Evolutionary conservation across 1,140 invertebrate genomes (phyloP).

Genomic region (Lycorma delicatula): DNA sequence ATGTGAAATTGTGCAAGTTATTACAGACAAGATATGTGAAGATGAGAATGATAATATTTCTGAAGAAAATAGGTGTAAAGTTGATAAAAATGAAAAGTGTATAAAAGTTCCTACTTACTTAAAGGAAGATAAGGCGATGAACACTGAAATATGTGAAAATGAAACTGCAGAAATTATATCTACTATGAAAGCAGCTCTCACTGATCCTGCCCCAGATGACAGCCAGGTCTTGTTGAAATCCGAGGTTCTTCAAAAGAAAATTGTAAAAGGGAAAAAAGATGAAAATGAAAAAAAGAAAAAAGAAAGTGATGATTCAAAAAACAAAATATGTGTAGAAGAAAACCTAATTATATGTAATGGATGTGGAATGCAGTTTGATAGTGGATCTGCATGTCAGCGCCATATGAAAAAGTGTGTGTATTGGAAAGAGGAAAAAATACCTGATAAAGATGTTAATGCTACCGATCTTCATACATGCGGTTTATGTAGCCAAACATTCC

Average conservation of each 20-base stretch:
- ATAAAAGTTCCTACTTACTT: too few species aligned
- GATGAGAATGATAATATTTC: too few species aligned
- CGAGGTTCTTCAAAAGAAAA: not conserved
- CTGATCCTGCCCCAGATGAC: slow-evolving; percentile 7
- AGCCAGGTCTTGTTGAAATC: not conserved
- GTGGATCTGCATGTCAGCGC: slow-evolving; percentile 8
- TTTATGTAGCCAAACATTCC: slow-evolving; percentile 5
- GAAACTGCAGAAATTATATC: slow-evolving; percentile 20
- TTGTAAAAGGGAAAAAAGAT: not conserved
- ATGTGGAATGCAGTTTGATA: slow-evolving; percentile 18
- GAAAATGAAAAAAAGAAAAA: not conserved
- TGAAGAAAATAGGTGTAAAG: too few species aligned
- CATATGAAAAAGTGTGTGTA: slow-evolving; percentile 17
- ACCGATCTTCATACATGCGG: not conserved
- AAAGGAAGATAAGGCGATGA: too few species aligned
- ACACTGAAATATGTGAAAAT: too few species aligned
- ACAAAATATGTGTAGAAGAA: not conserved
- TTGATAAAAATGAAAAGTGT: too few species aligned
- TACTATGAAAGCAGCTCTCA: slow-evolving; percentile 20
- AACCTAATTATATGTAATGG: slow-evolving; percentile 15
- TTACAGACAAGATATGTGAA: too few species aligned
- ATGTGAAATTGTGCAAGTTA: too few species aligned
- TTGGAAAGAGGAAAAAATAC: slow-evolving; percentile 8
- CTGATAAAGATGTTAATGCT: not conserved
- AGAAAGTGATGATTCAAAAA: not conserved